phyloP scores from a whole-genome alignment of 2,113 vertebrate genomes.

The Cynoglossus semilaevis region DNA sequence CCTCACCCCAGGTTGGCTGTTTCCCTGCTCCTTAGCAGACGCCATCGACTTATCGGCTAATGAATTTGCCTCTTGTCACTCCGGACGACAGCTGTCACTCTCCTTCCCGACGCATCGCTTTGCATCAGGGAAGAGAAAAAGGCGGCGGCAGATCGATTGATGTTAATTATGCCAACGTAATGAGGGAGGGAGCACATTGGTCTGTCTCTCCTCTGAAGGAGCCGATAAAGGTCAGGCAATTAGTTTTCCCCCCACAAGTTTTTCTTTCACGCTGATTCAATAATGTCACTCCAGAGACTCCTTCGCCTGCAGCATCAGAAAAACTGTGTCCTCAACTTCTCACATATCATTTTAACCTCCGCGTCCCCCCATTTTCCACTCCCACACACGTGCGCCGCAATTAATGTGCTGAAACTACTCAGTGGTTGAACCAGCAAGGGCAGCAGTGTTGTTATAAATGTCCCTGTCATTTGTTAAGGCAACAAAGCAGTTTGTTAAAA shows the following conservation, averaged over 20 bases:
- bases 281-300: constrained; percentile 53
- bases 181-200: constrained; percentile 60
- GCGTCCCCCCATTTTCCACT: neutral
- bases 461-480: neutral
- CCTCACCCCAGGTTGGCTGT: neutral
- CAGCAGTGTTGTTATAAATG: neutral
- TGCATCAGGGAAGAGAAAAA: constrained; percentile 68
- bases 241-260: constrained; percentile 41
- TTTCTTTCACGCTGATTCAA: constrained; percentile 42
- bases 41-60: constrained; percentile 51
- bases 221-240: constrained; percentile 80
- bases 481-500: neutral
- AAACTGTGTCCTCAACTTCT: constrained; percentile 23
- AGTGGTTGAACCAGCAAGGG: neutral
- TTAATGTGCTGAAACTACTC: neutral
- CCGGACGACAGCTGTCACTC: constrained; percentile 70
- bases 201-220: constrained; percentile 65
- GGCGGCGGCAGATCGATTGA: constrained; percentile 61
- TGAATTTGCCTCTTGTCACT: constrained; percentile 63
- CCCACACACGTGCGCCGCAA: constrained; percentile 3
- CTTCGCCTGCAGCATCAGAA: constrained; percentile 36
- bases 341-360: constrained; percentile 7
- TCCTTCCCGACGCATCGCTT: constrained; percentile 32
- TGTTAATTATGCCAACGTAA: constrained; percentile 77
- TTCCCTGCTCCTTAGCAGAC: neutral